Percentiles rank a stretch among this genome's conserved stretches.
These are phyloP conservation scores for Bubo bubo DNA, from an alignment of 2,113 vertebrate species.

Conservation along the genomic window DNA sequence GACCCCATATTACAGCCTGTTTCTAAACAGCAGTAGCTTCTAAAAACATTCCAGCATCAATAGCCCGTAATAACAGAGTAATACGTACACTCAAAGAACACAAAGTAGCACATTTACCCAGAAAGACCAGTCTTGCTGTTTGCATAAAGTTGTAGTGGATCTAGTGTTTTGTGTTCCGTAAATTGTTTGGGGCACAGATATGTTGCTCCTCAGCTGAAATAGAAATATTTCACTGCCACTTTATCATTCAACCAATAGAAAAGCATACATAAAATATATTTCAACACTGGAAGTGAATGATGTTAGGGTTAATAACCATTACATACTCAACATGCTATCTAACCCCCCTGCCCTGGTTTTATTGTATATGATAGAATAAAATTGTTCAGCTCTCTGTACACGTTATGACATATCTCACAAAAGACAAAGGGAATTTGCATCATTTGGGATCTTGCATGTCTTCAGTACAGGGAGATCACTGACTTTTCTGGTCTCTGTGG, in stretches of 20 bases:
- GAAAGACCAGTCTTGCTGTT: not conserved
- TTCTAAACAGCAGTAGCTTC: not conserved
- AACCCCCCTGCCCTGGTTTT: rapidly evolving
- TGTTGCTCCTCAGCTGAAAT: not conserved
- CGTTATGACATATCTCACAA: not conserved
- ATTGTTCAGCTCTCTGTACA: not conserved
- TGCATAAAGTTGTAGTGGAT: not conserved
- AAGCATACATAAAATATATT: not conserved
- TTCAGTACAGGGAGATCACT: not conserved
- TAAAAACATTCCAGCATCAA: not conserved
- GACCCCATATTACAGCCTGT: not conserved
- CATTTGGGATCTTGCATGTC: not conserved
- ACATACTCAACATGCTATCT: not conserved
- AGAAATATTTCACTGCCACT: not conserved
- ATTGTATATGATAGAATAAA: not conserved
- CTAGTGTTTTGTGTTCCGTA: not conserved
- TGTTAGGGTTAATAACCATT: not conserved
- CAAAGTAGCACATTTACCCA: not conserved
- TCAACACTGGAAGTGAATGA: not conserved
- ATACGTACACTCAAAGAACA: not conserved
- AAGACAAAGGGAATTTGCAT: not conserved
- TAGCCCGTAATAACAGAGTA: not conserved
- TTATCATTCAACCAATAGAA: not conserved
- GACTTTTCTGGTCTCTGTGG: not conserved
- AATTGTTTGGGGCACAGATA: not conserved